phyloP scores from a whole-genome alignment of 2,888 invertebrate genomes.

The Ophraella communa region DNA sequence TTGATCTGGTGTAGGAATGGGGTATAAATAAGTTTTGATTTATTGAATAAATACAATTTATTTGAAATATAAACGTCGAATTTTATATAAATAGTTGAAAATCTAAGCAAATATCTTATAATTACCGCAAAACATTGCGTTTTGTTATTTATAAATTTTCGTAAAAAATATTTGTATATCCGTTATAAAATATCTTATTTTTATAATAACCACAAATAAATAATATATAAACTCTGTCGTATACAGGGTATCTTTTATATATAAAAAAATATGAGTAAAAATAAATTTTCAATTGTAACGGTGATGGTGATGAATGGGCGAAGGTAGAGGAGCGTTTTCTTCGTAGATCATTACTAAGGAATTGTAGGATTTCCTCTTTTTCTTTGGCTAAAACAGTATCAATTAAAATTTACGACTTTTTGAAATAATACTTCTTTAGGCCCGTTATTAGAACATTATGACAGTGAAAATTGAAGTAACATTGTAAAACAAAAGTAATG shows the following conservation, averaged over 20 bases:
- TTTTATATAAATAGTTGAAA: constrained; percentile 9
- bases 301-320: constrained; percentile 56
- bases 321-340: constrained; percentile 73
- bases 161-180: constrained; percentile 12
- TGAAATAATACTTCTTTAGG: no score
- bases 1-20: no score
- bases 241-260: constrained; percentile 10
- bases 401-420: constrained; percentile 36
- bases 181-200: not conserved
- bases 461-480: no score
- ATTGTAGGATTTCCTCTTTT: constrained; percentile 62
- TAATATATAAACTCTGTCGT: not conserved
- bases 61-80: constrained; percentile 1
- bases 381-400: constrained; percentile 59
- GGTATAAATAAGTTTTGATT: constrained; percentile 13
- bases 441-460: no score
- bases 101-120: not conserved
- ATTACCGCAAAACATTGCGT: not conserved
- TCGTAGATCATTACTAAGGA: constrained; percentile 73
- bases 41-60: not conserved
- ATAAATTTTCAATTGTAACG: not conserved
- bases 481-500: no score
- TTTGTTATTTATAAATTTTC: not conserved
- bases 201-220: not conserved
- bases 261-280: constrained; percentile 25